A percentile compares a stretch with the other conserved stretches of the same genome.
These are phyloP conservation scores for Pelobates fuscus DNA, from an alignment of 2,113 vertebrate genomes.

Conservation along the genomic window DNA sequence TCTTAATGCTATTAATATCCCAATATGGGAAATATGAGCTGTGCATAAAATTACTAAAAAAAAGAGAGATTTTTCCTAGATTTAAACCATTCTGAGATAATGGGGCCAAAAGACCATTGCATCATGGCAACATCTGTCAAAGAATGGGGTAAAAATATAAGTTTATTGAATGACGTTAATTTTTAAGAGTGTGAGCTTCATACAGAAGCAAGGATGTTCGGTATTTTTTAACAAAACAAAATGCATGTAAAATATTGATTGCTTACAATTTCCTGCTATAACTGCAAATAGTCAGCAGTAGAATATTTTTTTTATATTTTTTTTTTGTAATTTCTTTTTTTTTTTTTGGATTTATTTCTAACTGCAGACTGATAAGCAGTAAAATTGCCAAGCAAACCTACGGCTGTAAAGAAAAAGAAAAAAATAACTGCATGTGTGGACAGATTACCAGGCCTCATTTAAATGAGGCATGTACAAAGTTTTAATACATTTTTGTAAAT, in stretches of 20 bases:
- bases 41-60: conserved; percentile 67
- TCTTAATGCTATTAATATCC: conserved; percentile 63
- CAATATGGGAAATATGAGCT: conserved; percentile 63
- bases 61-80: conserved; percentile 70
- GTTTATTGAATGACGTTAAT: conserved; percentile 83
- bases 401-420: conserved; percentile 87
- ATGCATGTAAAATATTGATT: conserved; percentile 91
- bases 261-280: conserved; percentile 84
- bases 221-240: conserved; percentile 69
- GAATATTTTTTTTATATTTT: conserved; percentile 64
- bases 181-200: conserved; percentile 82
- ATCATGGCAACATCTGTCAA: conserved; percentile 18
- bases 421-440: conserved; percentile 94
- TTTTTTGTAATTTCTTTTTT: conserved; percentile 61
- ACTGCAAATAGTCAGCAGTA: conserved; percentile 80
- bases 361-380: conserved; percentile 84
- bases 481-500: conserved; percentile 99
- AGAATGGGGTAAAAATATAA: conserved; percentile 70
- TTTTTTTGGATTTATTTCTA: conserved; percentile 20
- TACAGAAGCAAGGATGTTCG: conserved; percentile 65
- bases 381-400: conserved; percentile 84
- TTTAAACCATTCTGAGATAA: conserved; percentile 56
- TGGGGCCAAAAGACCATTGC: conserved; percentile 14
- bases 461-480: conserved; percentile 95
- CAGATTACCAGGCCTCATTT: conserved; percentile 86